Conservation (phyloP, 2,113 vertebrate species). For the Leuciscus idus region DNA sequence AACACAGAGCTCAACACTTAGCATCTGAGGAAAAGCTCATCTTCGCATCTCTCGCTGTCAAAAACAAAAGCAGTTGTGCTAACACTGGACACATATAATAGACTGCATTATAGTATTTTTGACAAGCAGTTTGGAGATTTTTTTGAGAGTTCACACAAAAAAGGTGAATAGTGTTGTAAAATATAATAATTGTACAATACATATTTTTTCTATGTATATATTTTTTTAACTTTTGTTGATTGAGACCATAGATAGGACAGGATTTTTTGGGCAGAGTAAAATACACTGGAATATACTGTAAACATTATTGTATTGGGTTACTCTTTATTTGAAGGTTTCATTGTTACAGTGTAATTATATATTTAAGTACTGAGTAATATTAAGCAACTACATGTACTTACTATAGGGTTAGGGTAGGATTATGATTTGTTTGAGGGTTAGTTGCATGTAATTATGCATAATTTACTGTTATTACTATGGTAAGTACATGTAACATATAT, state of each 20-base stretch:
- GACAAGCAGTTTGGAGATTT: neutral
- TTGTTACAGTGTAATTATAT: too few relatives aligned
- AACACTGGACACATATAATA: neutral
- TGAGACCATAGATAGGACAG: neutral
- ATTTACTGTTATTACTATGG: too few relatives aligned
- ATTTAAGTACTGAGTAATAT: too few relatives aligned
- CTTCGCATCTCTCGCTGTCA: slow-evolving; percentile 44
- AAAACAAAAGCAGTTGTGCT: slow-evolving; percentile 22
- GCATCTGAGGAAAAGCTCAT: slow-evolving; percentile 46
- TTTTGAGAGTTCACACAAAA: neutral
- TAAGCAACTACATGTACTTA: too few relatives aligned
- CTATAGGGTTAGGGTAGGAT: too few relatives aligned
- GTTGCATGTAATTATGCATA: too few relatives aligned
- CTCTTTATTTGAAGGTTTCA: too few relatives aligned
- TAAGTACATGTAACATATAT: too few relatives aligned
- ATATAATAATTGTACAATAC: neutral
- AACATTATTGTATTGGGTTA: neutral
- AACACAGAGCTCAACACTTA: slow-evolving; percentile 50
- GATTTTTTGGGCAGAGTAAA: neutral
- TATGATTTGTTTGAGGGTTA: too few relatives aligned
- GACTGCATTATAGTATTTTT: neutral
- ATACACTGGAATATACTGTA: neutral
- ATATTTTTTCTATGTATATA: neutral
- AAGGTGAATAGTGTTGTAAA: neutral
- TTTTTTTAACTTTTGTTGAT: neutral